Base-by-base conservation (phyloP, 2,797 vertebrate genomes). In the Chelmon rostratus region DNA sequence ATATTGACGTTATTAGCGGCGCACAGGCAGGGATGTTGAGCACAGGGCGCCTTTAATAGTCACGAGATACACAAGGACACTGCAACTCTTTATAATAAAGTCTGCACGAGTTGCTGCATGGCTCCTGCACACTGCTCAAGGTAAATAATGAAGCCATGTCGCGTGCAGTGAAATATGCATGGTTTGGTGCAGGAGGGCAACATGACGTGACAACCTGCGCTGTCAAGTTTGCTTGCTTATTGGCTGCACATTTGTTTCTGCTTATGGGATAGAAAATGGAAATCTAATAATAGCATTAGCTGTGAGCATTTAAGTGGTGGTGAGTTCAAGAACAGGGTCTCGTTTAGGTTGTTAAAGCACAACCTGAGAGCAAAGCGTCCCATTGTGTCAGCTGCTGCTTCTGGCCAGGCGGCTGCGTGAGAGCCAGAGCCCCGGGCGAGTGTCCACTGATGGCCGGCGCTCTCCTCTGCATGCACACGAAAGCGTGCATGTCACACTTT, bases 1-100 rank as follows among this genome's bases (percentile, higher is more conserved):
- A 87, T 88, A 85, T 89, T 93, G 93, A 93, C 94, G 94, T 89
- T 95, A 86, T 94, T 95, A 91, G 95, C 94, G 83, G 95, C 94
- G 92, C 93, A 35, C 77, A 79, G 77, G 68, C 88, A 44, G 83
- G 82, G 89, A 86, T 87, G 90, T 86, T 15, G 73, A 76, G 87
- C 81, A 66, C 83, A 86, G 91, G 90, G 92, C 93, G 94, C 94
- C 93, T 91, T 93, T 73, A 72, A 79, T 2, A 76, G 89, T 95
- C 95, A 96, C 95, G 92, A 95, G 93, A 90, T 72, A 66, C 53
- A 79, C 78, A 56, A 74, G 84, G 83, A 87, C 86, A 52, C 83
- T 69, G 84, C 79, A 87, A 86, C 85, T 79, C 89, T 88, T 88
- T 88, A 66, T 33, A n/a, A 78, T 68, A 38, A 88, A 88, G 57